phyloP scores from a whole-genome alignment of 2,113 vertebrate species.

The Phyllostomus discolor region DNA sequence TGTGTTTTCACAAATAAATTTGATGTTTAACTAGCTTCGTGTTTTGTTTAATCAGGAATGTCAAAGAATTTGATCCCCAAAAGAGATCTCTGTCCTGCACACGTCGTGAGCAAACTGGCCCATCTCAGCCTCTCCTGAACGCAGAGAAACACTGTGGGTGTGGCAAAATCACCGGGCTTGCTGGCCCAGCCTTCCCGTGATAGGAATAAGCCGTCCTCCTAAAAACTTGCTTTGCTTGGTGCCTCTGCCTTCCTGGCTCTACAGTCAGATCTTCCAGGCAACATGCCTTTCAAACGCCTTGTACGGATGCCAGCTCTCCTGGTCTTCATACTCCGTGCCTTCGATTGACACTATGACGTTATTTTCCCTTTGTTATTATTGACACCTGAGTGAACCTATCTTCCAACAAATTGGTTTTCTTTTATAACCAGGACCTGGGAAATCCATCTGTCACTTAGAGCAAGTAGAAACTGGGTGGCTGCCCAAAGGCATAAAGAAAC shows the following conservation, averaged over 20 bases:
- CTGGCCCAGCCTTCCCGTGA: neutral
- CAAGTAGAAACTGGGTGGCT: neutral
- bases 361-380: neutral
- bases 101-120: neutral
- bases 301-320: neutral
- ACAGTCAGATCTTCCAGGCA: neutral
- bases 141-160: neutral
- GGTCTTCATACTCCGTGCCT: neutral
- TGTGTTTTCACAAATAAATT: neutral
- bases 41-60: neutral
- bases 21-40: neutral
- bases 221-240: neutral
- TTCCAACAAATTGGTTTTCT: neutral
- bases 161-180: neutral
- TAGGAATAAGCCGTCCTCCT: neutral
- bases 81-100: neutral
- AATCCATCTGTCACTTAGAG: constrained; percentile 24
- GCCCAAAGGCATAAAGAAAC: neutral
- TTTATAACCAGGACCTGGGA: neutral
- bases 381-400: neutral
- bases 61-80: neutral
- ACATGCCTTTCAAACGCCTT: neutral
- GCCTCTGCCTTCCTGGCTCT: neutral
- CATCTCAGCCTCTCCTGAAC: neutral
- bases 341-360: neutral